Conservation (phyloP, 2,797 vertebrate species). For the Channallabes apus region DNA sequence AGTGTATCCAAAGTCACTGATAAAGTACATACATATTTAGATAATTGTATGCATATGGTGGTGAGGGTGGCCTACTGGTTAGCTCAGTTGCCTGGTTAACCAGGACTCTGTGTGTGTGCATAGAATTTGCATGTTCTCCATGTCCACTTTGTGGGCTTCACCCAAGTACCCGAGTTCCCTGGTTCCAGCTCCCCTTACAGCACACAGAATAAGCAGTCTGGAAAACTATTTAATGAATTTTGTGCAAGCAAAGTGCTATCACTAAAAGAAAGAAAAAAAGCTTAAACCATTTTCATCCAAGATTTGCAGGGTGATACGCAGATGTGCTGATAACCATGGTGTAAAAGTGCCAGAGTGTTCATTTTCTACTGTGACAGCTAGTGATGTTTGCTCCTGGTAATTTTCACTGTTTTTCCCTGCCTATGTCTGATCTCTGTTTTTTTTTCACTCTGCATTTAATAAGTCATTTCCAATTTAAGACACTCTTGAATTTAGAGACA, state of each 20-base stretch:
- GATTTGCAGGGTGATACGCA: slow-evolving; percentile 5
- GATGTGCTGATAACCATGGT: slow-evolving; percentile 39
- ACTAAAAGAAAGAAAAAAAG: slow-evolving; percentile 2
- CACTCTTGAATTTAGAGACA: slow-evolving; percentile 39
- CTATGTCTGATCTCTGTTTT: slow-evolving; percentile 13
- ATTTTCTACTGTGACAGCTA: slow-evolving; percentile 47
- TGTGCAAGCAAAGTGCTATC: neutral
- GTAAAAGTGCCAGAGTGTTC: slow-evolving; percentile 44
- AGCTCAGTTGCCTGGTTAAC: too few species aligned
- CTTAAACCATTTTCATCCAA: neutral
- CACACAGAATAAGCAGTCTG: too few species aligned
- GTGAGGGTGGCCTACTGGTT: too few species aligned
- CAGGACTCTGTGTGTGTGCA: too few species aligned
- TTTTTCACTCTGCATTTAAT: slow-evolving; percentile 42
- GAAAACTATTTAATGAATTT: too few species aligned
- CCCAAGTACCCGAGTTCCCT: too few species aligned
- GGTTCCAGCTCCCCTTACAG: too few species aligned
- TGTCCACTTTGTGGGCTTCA: too few species aligned
- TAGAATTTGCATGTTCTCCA: too few species aligned
- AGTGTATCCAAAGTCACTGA: neutral
- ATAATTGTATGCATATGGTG: neutral
- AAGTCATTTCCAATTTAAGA: slow-evolving; percentile 41
- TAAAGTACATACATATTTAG: neutral
- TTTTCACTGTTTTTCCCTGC: slow-evolving; percentile 36
- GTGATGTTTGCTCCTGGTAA: slow-evolving; percentile 48